Percentiles rank a stretch among this genome's conserved stretches.
phyloP scores from a whole-genome alignment of 1,140 invertebrate species.

The Drosophila tani region DNA sequence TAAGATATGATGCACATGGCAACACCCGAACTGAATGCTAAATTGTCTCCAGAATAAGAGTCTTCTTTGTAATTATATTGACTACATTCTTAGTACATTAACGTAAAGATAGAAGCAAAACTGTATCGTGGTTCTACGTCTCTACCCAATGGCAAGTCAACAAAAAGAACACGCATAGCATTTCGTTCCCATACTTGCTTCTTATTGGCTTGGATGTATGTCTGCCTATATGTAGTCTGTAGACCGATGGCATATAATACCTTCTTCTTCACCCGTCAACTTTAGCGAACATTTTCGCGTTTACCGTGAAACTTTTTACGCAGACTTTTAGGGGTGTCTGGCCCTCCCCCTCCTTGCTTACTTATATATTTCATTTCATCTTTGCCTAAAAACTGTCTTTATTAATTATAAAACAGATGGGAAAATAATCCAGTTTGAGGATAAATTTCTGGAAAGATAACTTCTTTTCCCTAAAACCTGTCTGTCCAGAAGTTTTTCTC shows the following conservation, averaged over 20 bases:
- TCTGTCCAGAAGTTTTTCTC: constrained; percentile 16
- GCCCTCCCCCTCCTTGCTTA: neutral
- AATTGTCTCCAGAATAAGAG: neutral
- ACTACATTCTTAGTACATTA: neutral
- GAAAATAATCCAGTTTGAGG: constrained; percentile 2
- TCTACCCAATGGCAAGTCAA: constrained; percentile 58
- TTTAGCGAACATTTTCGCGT: constrained; percentile 12
- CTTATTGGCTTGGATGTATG: constrained; percentile 52
- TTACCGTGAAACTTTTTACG: constrained; percentile 2
- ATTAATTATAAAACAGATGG: neutral
- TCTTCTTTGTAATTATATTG: neutral
- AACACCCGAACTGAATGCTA: no score
- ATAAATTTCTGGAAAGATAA: neutral
- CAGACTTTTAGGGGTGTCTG: neutral
- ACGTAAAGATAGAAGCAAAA: neutral
- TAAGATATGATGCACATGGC: no score
- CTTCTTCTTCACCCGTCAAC: neutral
- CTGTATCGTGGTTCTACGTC: neutral
- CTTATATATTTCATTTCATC: neutral
- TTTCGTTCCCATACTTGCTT: constrained; percentile 18
- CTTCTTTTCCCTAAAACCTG: neutral
- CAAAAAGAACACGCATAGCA: constrained; percentile 16
- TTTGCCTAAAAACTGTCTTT: neutral
- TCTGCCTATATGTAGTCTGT: constrained; percentile 8
- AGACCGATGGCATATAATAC: neutral